These are phyloP conservation scores for Melanargia galathea DNA, from an alignment of 2,888 invertebrate genomes.

Conservation along the genomic window DNA sequence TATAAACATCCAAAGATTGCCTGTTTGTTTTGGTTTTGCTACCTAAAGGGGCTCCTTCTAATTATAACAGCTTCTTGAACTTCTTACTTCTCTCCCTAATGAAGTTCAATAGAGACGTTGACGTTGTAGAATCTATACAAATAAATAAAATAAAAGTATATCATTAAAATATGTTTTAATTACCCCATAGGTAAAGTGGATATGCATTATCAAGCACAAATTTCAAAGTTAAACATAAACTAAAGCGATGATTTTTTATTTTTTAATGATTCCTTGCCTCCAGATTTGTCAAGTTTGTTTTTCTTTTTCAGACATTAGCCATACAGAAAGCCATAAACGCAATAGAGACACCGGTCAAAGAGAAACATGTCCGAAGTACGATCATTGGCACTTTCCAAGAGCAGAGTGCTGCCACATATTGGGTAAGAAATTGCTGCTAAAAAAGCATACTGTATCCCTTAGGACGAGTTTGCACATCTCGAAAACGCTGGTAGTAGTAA, in stretches of 20 bases:
- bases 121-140: no score
- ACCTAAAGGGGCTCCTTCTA: background rate
- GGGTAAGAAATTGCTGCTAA: slow-evolving; percentile 78
- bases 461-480: no score
- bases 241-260: no score
- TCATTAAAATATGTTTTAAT: no score
- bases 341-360: slow-evolving; percentile 96
- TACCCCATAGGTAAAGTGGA: no score
- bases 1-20: background rate
- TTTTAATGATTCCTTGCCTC: background rate
- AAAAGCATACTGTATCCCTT: background rate
- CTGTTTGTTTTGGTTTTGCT: background rate
- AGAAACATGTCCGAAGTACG: slow-evolving; percentile 98
- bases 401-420: slow-evolving; percentile 95
- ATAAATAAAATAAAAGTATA: no score
- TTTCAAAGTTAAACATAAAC: no score
- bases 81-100: no score
- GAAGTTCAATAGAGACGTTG: no score
- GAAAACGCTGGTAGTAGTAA: no score
- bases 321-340: slow-evolving; percentile 97
- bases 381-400: slow-evolving; percentile 98
- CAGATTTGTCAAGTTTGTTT: slow-evolving; percentile 1
- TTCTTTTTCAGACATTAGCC: slow-evolving; percentile 87
- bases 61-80: background rate
- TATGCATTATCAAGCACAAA: no score